Percentiles rank a stretch among this genome's conserved stretches.
Conservation (phyloP, 2,797 vertebrate species). For the Sphenodon punctatus region DNA sequence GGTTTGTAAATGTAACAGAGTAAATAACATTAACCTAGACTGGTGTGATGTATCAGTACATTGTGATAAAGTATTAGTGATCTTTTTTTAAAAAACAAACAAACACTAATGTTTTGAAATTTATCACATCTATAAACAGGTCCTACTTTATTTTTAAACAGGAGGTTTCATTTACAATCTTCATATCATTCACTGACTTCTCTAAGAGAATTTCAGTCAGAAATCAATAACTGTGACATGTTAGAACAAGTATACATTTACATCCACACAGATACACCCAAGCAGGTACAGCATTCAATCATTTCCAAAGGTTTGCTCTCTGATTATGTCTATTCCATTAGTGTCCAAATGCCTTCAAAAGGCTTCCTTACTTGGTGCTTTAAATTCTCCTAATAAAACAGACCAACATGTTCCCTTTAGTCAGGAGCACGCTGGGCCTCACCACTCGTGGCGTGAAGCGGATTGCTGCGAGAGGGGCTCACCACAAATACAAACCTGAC, state of each 20-base stretch:
- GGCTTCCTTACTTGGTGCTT: too few species aligned
- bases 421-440: too few species aligned
- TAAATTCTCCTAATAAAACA: too few species aligned
- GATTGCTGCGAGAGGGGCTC: too few species aligned
- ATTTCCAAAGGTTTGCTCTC: fast-evolving
- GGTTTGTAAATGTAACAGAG: background rate
- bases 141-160: constrained; percentile 24
- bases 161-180: constrained; percentile 18
- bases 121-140: constrained; percentile 4
- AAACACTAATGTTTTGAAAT: background rate
- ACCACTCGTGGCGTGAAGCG: too few species aligned
- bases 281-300: background rate
- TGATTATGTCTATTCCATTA: background rate
- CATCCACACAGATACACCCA: background rate
- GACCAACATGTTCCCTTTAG: too few species aligned
- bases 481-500: too few species aligned
- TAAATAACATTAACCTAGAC: background rate
- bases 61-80: constrained; percentile 5
- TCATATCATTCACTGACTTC: background rate
- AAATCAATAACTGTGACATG: background rate
- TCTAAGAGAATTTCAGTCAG: background rate
- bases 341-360: fast-evolving
- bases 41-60: background rate
- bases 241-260: background rate
- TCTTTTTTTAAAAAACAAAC: too few species aligned